Evolutionary conservation across 2,888 invertebrate genomes (phyloP).

Genomic region (Hoplodrina blanda): DNA sequence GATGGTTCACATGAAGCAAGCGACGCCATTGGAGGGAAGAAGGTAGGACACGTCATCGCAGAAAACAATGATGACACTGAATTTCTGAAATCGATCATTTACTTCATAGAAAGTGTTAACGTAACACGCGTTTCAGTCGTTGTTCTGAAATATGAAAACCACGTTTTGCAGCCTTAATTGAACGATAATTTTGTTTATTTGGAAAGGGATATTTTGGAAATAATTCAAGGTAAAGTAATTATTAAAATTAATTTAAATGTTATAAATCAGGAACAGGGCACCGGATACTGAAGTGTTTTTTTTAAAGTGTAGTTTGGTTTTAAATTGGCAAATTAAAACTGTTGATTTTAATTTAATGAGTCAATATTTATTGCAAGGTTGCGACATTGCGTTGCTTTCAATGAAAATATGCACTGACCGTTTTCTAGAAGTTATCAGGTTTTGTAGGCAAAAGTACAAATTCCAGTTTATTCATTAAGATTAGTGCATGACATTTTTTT

Average conservation of each 20-base stretch:
- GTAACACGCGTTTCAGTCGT: conserved; percentile 66
- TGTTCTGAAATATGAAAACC: conserved; percentile 24
- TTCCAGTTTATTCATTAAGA: not conserved
- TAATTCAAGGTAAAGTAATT: conserved; percentile 55
- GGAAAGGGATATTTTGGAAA: conserved; percentile 24
- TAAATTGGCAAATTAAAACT: not conserved
- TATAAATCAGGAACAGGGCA: not conserved
- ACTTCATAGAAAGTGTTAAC: conserved; percentile 57
- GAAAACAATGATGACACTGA: conserved; percentile 69
- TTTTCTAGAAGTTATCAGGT: not conserved
- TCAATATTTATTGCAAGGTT: conserved; percentile 26
- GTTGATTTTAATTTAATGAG: conserved; percentile 5
- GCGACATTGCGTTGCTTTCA: conserved; percentile 23
- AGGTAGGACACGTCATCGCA: conserved; percentile 79
- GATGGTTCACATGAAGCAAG: conserved; percentile 73
- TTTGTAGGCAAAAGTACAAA: not conserved
- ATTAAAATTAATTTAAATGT: not conserved
- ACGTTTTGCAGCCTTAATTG: conserved; percentile 21
- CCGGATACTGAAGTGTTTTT: not conserved
- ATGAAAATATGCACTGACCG: conserved; percentile 4
- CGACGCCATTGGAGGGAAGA: conserved; percentile 74
- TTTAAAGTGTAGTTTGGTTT: not conserved
- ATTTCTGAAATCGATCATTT: conserved; percentile 80
- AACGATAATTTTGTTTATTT: conserved; percentile 6
- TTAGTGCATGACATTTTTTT: too few relatives aligned